Evolutionary conservation across 2,888 invertebrate species (phyloP).

Genomic region (Rhagonycha fulva): DNA sequence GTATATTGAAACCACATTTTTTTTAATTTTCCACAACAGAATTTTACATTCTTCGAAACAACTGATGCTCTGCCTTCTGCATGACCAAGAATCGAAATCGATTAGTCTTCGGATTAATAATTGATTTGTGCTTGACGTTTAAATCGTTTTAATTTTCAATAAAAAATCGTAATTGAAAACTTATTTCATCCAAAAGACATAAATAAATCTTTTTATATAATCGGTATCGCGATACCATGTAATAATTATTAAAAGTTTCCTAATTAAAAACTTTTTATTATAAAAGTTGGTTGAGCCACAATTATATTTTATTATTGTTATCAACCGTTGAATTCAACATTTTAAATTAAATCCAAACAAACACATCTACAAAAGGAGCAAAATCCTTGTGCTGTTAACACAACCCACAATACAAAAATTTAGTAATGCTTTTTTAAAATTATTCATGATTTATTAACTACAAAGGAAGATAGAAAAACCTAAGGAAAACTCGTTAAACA

Average conservation of each 20-base stretch:
- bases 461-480: neutral
- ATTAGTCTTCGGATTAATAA: too few species aligned
- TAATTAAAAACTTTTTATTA: neutral
- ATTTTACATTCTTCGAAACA: too few species aligned
- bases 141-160: neutral
- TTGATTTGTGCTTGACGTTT: too few species aligned
- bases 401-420: neutral
- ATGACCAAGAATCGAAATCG: too few species aligned
- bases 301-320: neutral
- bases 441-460: neutral
- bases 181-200: neutral
- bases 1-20: too few species aligned
- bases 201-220: neutral
- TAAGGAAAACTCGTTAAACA: neutral
- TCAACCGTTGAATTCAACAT: neutral
- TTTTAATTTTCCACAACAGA: too few species aligned
- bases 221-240: neutral
- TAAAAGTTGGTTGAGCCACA: neutral
- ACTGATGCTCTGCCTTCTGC: too few species aligned
- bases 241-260: neutral
- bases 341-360: neutral
- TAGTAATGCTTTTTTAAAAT: neutral
- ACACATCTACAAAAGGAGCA: neutral
- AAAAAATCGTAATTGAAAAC: neutral
- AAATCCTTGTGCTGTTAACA: neutral